A percentile compares a stretch with the other conserved stretches of the same genome.
Conservation (phyloP, 2,113 vertebrate species). For the Nesogale talazaci region DNA sequence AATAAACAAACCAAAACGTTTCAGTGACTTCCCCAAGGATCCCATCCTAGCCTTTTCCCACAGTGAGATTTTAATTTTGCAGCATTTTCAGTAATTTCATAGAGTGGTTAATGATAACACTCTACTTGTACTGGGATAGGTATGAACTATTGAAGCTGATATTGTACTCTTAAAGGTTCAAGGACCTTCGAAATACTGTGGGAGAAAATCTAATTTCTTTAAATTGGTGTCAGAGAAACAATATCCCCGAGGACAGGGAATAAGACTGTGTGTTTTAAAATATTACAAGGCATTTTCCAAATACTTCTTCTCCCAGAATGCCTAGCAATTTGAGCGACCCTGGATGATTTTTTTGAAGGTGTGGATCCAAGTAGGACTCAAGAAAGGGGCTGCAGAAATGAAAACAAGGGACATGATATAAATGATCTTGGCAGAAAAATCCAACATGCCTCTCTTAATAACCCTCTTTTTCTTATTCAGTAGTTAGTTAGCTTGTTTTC, state of each 20-base stretch:
- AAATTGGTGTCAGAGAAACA: slow-evolving; percentile 26
- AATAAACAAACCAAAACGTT: neutral
- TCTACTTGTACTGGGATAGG: slow-evolving; percentile 8
- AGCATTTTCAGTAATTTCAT: neutral
- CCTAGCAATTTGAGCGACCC: neutral
- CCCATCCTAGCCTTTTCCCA: neutral
- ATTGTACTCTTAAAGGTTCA: neutral
- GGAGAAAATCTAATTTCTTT: slow-evolving; percentile 6
- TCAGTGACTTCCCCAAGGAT: neutral
- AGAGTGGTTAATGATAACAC: neutral
- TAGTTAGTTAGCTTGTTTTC: slow-evolving; percentile 17
- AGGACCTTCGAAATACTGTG: neutral
- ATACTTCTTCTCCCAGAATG: slow-evolving; percentile 30
- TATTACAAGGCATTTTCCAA: slow-evolving; percentile 29
- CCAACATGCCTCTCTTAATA: neutral
- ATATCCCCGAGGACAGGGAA: slow-evolving; percentile 21
- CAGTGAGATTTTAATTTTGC: slow-evolving; percentile 29
- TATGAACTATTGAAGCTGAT: slow-evolving; percentile 13
- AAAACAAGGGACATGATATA: neutral
- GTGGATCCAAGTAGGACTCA: neutral
- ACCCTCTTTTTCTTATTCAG: neutral
- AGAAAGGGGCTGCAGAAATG: neutral
- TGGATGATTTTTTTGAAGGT: neutral
- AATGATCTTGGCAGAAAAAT: neutral
- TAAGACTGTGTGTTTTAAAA: slow-evolving; percentile 9